Conservation (phyloP, 2,797 vertebrate genomes). For the Neopelma chrysocephalum region DNA sequence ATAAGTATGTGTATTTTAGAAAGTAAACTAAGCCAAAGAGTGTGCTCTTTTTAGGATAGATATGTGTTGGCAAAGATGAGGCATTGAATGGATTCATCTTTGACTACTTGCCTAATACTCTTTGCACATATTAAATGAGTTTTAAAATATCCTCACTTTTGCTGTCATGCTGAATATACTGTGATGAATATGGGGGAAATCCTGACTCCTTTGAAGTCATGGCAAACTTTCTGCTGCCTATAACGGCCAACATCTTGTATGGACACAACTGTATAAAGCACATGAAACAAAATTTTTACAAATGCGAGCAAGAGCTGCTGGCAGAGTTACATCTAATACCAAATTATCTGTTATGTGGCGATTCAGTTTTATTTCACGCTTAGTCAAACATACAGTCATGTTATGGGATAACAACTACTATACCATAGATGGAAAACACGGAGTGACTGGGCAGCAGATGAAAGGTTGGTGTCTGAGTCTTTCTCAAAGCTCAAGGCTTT, state of each 20-base stretch:
- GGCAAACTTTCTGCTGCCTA: neutral
- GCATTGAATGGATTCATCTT: neutral
- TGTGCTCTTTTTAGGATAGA: neutral
- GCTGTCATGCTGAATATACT: neutral
- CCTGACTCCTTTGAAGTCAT: neutral
- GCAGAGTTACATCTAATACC: neutral
- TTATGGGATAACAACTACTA: neutral
- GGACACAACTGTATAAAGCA: neutral
- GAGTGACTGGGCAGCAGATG: neutral
- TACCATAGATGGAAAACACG: slow-evolving; percentile 9
- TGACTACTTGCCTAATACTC: neutral
- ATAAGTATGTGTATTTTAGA: neutral
- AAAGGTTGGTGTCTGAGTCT: neutral
- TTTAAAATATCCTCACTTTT: neutral
- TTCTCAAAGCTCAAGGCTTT: neutral
- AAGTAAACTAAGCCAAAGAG: neutral
- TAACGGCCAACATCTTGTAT: neutral
- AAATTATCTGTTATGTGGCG: neutral
- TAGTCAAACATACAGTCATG: neutral
- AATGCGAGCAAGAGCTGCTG: neutral
- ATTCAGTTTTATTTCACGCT: neutral
- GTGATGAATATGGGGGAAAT: neutral
- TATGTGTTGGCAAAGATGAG: neutral
- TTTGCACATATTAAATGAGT: neutral
- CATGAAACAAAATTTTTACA: neutral